Conservation (phyloP, 1,140 invertebrate genomes). For the Sesamia nonagrioides region DNA sequence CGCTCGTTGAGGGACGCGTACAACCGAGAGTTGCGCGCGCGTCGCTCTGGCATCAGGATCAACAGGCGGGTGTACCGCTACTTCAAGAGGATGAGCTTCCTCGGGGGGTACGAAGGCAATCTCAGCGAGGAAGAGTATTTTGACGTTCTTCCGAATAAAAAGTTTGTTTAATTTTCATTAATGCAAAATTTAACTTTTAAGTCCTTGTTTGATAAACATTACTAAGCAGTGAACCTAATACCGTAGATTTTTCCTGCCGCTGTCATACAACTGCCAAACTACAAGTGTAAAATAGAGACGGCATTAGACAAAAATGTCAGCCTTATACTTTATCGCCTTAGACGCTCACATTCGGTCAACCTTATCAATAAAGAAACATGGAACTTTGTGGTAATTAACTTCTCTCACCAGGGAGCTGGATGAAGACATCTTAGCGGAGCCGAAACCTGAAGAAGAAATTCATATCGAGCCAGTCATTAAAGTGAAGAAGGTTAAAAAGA, state of each 20-base stretch:
- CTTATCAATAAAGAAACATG: neutral
- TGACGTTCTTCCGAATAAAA: neutral
- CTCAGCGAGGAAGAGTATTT: conserved; percentile 73
- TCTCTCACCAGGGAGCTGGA: conserved; percentile 59
- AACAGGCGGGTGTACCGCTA: conserved; percentile 75
- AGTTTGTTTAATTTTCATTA: neutral
- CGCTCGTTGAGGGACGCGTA: conserved; percentile 79
- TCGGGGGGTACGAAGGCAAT: conserved; percentile 73
- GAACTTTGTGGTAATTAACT: neutral
- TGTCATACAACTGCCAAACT: no score
- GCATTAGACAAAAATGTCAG: no score
- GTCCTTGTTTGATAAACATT: neutral
- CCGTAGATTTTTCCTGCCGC: no score
- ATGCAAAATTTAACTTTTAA: neutral
- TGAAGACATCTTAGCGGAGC: conserved; percentile 44
- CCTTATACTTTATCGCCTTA: no score
- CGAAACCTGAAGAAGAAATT: conserved; percentile 44
- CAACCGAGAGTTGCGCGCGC: conserved; percentile 75
- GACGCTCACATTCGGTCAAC: no score
- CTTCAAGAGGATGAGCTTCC: conserved; percentile 80
- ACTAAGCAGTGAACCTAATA: no score
- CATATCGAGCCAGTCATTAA: conserved; percentile 35
- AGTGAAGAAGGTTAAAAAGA: conserved; percentile 59
- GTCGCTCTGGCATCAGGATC: conserved; percentile 62
- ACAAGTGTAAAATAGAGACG: no score